Evolutionary conservation across 2,113 vertebrate species (phyloP).

Genomic region (Gymnocephalus cernua): DNA sequence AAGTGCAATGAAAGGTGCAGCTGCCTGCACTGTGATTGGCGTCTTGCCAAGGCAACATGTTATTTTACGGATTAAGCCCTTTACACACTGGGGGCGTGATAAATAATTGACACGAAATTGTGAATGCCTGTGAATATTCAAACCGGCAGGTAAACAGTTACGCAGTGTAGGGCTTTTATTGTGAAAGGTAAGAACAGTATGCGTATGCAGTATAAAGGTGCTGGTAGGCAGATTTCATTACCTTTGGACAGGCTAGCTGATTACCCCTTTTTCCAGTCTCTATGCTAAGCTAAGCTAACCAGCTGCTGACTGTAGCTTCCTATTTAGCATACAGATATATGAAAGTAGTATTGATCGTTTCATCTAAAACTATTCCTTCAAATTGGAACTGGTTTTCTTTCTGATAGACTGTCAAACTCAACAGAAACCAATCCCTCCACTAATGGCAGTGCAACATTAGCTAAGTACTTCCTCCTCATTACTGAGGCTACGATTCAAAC

Average conservation of each 20-base stretch:
- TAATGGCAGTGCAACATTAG: conserved; percentile 33
- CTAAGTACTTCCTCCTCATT: conserved; percentile 54
- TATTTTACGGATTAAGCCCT: no score
- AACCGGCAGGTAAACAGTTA: no score
- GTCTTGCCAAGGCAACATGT: no score
- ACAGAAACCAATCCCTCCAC: background rate
- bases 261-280: background rate
- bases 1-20: no score
- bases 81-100: no score
- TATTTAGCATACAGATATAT: background rate
- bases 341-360: background rate
- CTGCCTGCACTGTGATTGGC: no score
- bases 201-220: no score
- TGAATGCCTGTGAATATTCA: no score
- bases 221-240: no score
- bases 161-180: no score
- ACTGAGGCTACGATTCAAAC: conserved; percentile 27
- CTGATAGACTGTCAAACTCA: background rate
- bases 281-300: background rate
- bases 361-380: background rate
- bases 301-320: background rate
- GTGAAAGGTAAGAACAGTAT: no score
- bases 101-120: no score
- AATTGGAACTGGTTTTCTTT: background rate
- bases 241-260: background rate